These are phyloP conservation scores for Tetramorium bicarinatum DNA, from an alignment of 2,888 invertebrate species.

Conservation along the genomic window DNA sequence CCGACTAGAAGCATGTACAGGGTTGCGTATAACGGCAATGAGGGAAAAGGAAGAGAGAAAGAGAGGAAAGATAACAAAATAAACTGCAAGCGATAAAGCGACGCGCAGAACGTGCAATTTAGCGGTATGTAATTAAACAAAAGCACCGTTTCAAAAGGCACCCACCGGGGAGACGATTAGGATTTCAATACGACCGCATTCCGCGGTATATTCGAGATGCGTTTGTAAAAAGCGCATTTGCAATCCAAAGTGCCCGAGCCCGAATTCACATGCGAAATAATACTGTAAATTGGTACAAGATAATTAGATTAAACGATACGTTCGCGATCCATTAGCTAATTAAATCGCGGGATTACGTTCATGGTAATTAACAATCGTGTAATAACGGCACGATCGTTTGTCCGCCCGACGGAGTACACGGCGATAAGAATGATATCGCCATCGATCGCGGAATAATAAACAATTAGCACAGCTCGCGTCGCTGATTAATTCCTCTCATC, in stretches of 20 bases:
- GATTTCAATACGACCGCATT: slow-evolving; percentile 49
- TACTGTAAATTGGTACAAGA: slow-evolving; percentile 42
- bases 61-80: slow-evolving; percentile 22
- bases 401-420: slow-evolving; percentile 1
- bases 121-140: slow-evolving; percentile 51
- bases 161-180: slow-evolving; percentile 49
- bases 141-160: slow-evolving; percentile 47
- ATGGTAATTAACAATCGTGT: slow-evolving; percentile 48
- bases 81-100: slow-evolving; percentile 46
- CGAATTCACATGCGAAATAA: slow-evolving; percentile 44
- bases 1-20: not conserved
- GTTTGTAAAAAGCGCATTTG: slow-evolving; percentile 43
- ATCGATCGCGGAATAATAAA: slow-evolving; percentile 61
- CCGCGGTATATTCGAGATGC: slow-evolving; percentile 17
- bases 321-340: slow-evolving; percentile 51
- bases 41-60: not conserved
- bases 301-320: slow-evolving; percentile 57
- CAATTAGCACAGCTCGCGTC: slow-evolving; percentile 55
- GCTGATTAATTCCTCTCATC: slow-evolving; percentile 71
- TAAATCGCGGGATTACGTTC: slow-evolving; percentile 48
- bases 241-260: not conserved
- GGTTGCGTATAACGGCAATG: not conserved
- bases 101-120: slow-evolving; percentile 29
- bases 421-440: slow-evolving; percentile 42
- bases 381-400: slow-evolving; percentile 22